A percentile compares a stretch with the other conserved stretches of the same genome.
phyloP scores from a whole-genome alignment of 1,140 invertebrate species.

The Charaxes varanes region DNA sequence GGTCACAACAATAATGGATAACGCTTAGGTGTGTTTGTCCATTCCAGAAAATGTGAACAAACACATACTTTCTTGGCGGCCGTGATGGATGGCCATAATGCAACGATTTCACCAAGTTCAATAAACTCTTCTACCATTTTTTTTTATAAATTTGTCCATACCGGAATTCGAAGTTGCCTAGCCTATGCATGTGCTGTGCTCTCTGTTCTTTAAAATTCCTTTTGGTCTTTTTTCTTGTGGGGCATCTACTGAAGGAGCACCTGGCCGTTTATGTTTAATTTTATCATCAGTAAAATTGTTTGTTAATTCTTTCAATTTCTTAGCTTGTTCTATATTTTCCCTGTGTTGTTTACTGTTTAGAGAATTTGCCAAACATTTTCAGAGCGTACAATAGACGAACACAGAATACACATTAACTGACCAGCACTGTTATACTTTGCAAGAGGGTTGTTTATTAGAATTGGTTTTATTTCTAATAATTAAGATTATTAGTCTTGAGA shows the following conservation, averaged over 20 bases:
- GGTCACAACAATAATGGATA: too few species aligned
- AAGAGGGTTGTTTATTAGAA: conserved; percentile 83
- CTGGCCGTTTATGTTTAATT: conserved; percentile 45
- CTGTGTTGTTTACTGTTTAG: conserved; percentile 89
- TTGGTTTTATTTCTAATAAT: too few species aligned
- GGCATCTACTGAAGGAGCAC: conserved; percentile 25
- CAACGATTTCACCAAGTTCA: too few species aligned
- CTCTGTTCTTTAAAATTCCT: conserved; percentile 80
- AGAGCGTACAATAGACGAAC: conserved; percentile 82
- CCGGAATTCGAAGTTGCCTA: too few species aligned
- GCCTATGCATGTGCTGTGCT: too few species aligned
- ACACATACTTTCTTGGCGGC: too few species aligned
- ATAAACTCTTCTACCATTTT: too few species aligned
- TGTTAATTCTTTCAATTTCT: conserved; percentile 76
- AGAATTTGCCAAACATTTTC: conserved; percentile 90
- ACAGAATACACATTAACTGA: conserved; percentile 87
- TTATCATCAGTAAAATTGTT: conserved; percentile 66
- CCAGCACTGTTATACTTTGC: conserved; percentile 85
- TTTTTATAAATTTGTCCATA: too few species aligned
- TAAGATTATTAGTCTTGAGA: too few species aligned
- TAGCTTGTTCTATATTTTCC: conserved; percentile 81
- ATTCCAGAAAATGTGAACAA: too few species aligned
- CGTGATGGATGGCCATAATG: too few species aligned
- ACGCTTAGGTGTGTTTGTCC: too few species aligned
- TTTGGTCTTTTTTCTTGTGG: conserved; percentile 78